Conservation (phyloP, 2,888 invertebrate genomes). For the Machimus rusticus region DNA sequence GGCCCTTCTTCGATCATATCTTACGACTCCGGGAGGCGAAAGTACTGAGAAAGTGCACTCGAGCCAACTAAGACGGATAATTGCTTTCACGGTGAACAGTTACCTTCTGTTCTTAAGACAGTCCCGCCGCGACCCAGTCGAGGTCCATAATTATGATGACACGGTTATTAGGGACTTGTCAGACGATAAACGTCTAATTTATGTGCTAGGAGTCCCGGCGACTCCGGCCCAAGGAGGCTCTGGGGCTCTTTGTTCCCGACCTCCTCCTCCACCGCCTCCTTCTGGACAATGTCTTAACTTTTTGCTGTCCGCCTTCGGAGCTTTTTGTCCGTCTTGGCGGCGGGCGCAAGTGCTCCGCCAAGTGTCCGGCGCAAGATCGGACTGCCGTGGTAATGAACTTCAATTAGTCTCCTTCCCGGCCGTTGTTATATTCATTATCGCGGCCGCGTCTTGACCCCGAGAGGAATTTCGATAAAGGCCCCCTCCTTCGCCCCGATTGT, state of each 20-base stretch:
- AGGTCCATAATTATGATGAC: slow-evolving; percentile 12
- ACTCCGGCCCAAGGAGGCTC: background rate
- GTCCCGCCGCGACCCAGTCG: background rate
- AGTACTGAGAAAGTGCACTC: background rate
- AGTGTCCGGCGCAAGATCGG: background rate
- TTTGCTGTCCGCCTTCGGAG: background rate
- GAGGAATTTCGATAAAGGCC: background rate
- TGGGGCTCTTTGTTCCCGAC: background rate
- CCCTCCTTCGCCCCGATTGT: background rate
- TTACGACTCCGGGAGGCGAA: background rate
- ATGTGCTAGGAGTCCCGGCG: background rate
- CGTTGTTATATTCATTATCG: background rate
- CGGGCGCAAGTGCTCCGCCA: background rate
- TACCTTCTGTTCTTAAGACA: background rate
- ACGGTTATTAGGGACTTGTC: slow-evolving; percentile 19
- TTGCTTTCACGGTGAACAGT: background rate
- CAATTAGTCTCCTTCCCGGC: background rate
- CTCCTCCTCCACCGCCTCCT: background rate
- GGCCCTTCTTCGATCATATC: background rate
- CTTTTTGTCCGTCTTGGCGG: background rate
- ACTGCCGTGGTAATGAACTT: background rate
- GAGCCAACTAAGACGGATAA: background rate
- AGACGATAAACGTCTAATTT: slow-evolving; percentile 25
- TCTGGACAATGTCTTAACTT: background rate
- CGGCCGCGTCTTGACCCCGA: background rate